Conservation (phyloP, 2,797 vertebrate genomes). For the Phataginus tetradactyla region DNA sequence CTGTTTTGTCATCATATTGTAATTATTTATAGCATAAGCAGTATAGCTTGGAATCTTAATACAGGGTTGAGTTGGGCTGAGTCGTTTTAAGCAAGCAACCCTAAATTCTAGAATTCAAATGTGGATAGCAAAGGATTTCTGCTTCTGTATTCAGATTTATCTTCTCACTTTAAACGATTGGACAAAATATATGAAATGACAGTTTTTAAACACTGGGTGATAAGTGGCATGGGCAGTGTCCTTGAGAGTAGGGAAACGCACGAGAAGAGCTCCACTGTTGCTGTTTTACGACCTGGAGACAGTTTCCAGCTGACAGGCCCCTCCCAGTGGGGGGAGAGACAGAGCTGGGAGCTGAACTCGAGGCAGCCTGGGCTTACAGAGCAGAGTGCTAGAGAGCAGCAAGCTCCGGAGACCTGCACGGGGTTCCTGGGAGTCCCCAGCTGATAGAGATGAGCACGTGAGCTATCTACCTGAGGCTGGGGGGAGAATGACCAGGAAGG, state of each 20-base stretch:
- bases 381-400: background rate
- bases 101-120: background rate
- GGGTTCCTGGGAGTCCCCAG: background rate
- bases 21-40: background rate
- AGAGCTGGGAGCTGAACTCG: background rate
- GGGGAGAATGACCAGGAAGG: background rate
- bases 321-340: background rate
- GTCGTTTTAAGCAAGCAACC: background rate
- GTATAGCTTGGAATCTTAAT: background rate
- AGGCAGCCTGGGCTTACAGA: background rate
- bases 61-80: background rate
- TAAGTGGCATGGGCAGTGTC: background rate
- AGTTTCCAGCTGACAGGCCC: background rate
- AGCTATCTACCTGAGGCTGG: background rate
- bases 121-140: background rate
- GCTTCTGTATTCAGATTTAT: background rate
- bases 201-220: background rate
- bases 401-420: background rate
- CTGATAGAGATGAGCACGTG: background rate
- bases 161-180: background rate
- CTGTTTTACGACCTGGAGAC: too few relatives aligned
- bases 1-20: background rate
- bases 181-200: background rate
- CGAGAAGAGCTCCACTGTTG: background rate
- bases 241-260: background rate